Evolutionary conservation across 2,113 vertebrate genomes (phyloP).

Genomic region (Arenaria interpres): DNA sequence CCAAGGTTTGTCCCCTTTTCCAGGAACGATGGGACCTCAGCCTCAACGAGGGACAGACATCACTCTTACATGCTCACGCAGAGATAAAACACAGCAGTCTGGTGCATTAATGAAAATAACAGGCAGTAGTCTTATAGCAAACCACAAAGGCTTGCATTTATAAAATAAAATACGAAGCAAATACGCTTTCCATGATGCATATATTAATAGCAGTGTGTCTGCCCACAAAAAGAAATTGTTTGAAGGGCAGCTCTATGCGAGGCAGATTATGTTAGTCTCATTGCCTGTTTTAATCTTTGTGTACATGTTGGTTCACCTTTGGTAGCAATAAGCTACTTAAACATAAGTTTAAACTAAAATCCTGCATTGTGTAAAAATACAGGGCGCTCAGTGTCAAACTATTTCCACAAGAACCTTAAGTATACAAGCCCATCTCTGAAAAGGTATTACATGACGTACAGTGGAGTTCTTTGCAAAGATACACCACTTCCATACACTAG

Average conservation of each 20-base stretch:
- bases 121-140: neutral
- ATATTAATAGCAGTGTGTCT: neutral
- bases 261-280: neutral
- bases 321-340: neutral
- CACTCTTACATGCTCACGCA: neutral
- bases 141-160: neutral
- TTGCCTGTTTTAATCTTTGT: neutral
- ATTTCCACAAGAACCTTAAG: neutral
- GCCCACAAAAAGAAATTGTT: rapidly evolving
- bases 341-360: neutral
- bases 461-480: neutral
- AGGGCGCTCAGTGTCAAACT: neutral
- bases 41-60: rapidly evolving
- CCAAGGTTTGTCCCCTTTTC: neutral
- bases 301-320: rapidly evolving
- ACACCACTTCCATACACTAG: neutral
- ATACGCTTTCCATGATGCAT: neutral
- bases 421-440: neutral
- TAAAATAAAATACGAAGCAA: neutral
- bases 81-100: neutral
- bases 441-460: neutral
- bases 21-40: neutral
- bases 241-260: rapidly evolving
- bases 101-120: neutral
- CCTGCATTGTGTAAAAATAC: neutral